phyloP scores from a whole-genome alignment of 64 coral and sea anemone species.

The Montipora efflorescens region DNA sequence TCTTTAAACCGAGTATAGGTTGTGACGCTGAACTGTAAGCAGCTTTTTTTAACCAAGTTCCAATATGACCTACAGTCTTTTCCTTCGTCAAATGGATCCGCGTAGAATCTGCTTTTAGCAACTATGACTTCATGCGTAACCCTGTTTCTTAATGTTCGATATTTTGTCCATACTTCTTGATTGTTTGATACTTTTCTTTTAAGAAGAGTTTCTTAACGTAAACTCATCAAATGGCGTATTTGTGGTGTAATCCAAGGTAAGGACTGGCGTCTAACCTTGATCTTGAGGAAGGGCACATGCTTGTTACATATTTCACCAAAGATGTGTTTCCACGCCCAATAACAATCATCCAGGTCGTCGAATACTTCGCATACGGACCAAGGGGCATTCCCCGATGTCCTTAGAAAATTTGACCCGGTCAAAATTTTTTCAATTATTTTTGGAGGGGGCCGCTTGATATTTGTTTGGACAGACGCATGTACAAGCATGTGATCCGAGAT shows the following conservation, averaged over 20 bases:
- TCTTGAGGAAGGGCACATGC: too few species aligned
- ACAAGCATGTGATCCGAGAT: neutral
- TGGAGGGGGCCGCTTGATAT: constrained; percentile 42
- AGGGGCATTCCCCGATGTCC: too few species aligned
- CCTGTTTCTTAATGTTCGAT: neutral
- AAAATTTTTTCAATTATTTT: neutral
- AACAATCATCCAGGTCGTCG: too few species aligned
- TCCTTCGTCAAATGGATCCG: constrained; percentile 1
- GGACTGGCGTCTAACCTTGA: too few species aligned
- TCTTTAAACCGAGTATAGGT: constrained; percentile 27
- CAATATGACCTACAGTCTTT: neutral
- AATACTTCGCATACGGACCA: too few species aligned
- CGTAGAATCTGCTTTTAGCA: constrained; percentile 5
- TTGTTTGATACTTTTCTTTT: constrained; percentile 13
- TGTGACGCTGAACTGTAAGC: neutral
- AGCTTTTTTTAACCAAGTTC: neutral
- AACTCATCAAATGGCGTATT: constrained; percentile 36
- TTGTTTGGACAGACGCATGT: constrained; percentile 32
- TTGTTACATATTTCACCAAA: too few species aligned
- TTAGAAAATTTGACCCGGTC: too few species aligned
- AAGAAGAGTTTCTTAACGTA: neutral
- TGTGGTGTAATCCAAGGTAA: constrained; percentile 46
- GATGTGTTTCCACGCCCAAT: too few species aligned
- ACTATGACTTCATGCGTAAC: neutral
- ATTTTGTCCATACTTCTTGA: neutral